Conservation (phyloP, 2,113 vertebrate species). For the Oreochromis spilurus region DNA sequence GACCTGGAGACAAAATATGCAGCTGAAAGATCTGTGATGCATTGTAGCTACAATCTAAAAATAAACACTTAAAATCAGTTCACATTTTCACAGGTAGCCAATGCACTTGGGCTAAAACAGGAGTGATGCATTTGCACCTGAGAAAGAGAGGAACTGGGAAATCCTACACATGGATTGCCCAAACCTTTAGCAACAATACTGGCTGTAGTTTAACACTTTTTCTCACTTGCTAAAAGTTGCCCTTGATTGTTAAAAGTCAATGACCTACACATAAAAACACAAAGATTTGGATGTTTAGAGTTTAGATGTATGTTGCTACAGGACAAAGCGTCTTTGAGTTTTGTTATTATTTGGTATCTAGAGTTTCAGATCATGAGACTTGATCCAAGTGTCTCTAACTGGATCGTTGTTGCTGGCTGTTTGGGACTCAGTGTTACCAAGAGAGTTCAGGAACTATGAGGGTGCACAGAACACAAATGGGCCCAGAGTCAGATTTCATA, state of each 20-base stretch:
- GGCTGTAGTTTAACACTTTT: not conserved
- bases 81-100: not conserved
- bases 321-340: not conserved
- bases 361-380: conserved; percentile 30
- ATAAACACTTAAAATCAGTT: not conserved
- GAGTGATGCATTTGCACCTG: not conserved
- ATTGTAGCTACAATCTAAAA: not conserved
- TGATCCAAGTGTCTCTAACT: conserved; percentile 68
- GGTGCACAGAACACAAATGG: not conserved
- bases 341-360: not conserved
- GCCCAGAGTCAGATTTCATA: not conserved
- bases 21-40: not conserved
- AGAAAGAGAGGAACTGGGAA: not conserved
- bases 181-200: not conserved
- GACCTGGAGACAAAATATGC: not conserved
- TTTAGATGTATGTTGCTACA: not conserved
- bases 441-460: not conserved
- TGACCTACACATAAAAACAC: not conserved
- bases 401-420: conserved; percentile 49
- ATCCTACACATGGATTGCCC: not conserved
- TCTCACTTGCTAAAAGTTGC: not conserved
- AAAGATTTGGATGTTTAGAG: not conserved
- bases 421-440: not conserved
- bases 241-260: not conserved
- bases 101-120: not conserved